phyloP scores from a whole-genome alignment of 1,140 invertebrate genomes.

The Radopholus similis region DNA sequence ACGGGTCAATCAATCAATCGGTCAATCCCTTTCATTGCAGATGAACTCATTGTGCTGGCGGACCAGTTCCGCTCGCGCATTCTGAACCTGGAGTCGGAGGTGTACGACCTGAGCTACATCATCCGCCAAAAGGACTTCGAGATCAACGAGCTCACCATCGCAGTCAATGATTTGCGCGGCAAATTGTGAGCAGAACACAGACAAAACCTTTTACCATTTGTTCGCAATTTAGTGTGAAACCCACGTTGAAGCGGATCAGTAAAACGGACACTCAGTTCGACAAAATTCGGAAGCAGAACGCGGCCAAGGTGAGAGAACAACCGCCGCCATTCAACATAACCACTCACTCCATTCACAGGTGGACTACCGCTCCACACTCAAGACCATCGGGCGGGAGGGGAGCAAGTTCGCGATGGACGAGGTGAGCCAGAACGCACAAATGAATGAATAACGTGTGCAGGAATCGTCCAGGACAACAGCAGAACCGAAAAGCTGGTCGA shows the following conservation, averaged over 20 bases:
- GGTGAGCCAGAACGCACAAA: slow-evolving; percentile 67
- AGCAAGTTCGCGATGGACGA: slow-evolving; percentile 82
- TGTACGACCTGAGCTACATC: slow-evolving; percentile 94
- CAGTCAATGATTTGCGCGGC: slow-evolving; percentile 97
- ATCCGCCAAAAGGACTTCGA: slow-evolving; percentile 89
- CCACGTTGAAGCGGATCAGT: slow-evolving; percentile 95
- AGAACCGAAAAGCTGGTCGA: background rate
- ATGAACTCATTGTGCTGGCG: slow-evolving; percentile 87
- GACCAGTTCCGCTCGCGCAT: slow-evolving; percentile 86
- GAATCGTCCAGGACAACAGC: slow-evolving; percentile 6
- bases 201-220: background rate
- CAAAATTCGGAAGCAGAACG: slow-evolving; percentile 38
- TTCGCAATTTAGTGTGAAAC: slow-evolving; percentile 73
- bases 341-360: slow-evolving; percentile 72
- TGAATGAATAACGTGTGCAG: slow-evolving; percentile 7
- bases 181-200: slow-evolving; percentile 84
- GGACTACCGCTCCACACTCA: slow-evolving; percentile 95
- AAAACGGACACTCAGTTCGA: slow-evolving; percentile 78
- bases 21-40: slow-evolving; percentile 57
- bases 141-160: slow-evolving; percentile 96
- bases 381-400: slow-evolving; percentile 19
- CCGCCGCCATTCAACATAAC: background rate
- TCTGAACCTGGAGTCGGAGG: slow-evolving; percentile 83
- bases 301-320: slow-evolving; percentile 15
- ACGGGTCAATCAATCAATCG: background rate